Evolutionary conservation across 2,113 vertebrate genomes (phyloP).

Genomic region (Chaetops frenatus): DNA sequence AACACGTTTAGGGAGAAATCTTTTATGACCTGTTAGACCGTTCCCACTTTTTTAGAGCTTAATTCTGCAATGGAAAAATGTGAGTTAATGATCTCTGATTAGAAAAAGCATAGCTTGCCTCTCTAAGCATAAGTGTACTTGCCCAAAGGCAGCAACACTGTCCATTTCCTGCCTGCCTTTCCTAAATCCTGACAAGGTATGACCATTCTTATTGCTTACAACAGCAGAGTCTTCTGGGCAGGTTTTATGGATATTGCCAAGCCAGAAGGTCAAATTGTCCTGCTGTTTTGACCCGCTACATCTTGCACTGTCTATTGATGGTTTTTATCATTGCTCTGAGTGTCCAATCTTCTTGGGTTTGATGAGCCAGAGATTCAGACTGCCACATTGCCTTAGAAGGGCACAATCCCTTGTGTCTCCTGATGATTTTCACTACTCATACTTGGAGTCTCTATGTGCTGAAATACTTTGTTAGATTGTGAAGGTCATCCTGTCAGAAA

Average conservation of each 20-base stretch:
- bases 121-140: not conserved
- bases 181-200: not conserved
- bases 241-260: not conserved
- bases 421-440: not conserved
- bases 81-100: not conserved
- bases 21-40: not conserved
- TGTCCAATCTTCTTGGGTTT: not conserved
- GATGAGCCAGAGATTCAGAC: not conserved
- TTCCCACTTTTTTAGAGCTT: not conserved
- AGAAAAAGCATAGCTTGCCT: not conserved
- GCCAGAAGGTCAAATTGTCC: not conserved
- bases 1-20: not conserved
- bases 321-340: not conserved
- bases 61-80: not conserved
- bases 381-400: not conserved
- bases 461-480: not conserved
- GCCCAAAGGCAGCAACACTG: not conserved
- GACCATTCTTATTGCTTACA: not conserved
- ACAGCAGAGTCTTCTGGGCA: not conserved
- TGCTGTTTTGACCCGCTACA: not conserved
- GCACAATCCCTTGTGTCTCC: not conserved
- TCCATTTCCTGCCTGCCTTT: not conserved
- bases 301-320: not conserved
- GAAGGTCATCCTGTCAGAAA: slow-evolving; percentile 9
- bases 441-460: not conserved